A percentile compares a stretch with the other conserved stretches of the same genome.
Conservation (phyloP, 2,113 vertebrate genomes). For the Limanda limanda region DNA sequence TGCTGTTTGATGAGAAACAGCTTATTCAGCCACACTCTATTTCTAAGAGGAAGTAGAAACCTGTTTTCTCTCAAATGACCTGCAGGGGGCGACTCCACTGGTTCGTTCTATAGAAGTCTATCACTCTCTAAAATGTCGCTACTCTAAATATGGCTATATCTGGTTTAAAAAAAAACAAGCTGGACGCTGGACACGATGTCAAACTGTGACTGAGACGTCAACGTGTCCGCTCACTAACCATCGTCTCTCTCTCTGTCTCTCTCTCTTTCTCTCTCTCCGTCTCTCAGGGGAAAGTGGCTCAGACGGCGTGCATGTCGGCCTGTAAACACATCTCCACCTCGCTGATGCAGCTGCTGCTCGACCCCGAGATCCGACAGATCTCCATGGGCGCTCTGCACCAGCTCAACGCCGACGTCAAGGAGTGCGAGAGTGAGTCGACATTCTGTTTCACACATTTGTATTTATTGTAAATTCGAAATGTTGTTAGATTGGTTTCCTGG, state of each 20-base stretch:
- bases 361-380: conserved; percentile 93
- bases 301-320: conserved; percentile 98
- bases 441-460: too few species aligned
- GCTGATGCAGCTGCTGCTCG: conserved; percentile 92
- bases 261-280: neutral
- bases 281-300: conserved; percentile 94
- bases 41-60: too few species aligned
- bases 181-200: too few species aligned
- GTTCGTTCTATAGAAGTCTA: too few species aligned
- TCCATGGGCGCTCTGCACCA: conserved; percentile 95
- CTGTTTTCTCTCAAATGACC: too few species aligned
- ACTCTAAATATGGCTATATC: too few species aligned
- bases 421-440: conserved; percentile 92
- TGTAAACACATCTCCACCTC: conserved; percentile 97
- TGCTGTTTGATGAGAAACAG: too few species aligned
- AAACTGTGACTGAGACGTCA: too few species aligned
- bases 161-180: too few species aligned
- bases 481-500: neutral
- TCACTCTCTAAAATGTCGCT: too few species aligned
- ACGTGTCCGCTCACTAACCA: neutral
- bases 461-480: too few species aligned
- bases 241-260: neutral
- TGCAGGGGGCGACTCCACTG: neutral
- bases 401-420: conserved; percentile 92
- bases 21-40: too few species aligned